These are phyloP conservation scores for Brachionus calyciflorus DNA, from an alignment of 1,140 invertebrate genomes.

Conservation along the genomic window DNA sequence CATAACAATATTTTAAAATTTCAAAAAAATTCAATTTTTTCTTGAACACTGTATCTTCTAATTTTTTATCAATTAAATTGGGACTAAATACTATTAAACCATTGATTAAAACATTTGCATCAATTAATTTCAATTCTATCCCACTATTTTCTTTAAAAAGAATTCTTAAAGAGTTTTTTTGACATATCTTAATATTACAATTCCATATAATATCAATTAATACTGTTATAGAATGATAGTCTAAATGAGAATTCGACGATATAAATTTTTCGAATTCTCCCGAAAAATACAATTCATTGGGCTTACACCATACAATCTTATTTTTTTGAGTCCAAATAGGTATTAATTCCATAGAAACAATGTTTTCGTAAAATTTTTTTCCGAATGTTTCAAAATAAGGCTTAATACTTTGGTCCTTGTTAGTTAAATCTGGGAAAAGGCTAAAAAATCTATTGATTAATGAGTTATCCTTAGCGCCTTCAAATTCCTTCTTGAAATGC, in stretches of 20 bases:
- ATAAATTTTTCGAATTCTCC: neutral
- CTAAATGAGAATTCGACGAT: neutral
- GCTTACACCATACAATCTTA: neutral
- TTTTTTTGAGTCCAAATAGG: constrained; percentile 3
- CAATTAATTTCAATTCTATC: neutral
- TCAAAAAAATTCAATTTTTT: neutral
- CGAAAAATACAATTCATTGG: constrained; percentile 9
- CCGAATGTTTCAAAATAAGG: constrained; percentile 12
- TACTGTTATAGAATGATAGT: neutral
- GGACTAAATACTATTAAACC: neutral
- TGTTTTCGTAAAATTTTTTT: neutral
- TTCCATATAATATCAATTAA: constrained; percentile 1
- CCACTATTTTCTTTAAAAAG: neutral
- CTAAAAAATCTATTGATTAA: neutral
- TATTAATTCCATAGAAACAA: neutral
- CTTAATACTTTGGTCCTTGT: neutral
- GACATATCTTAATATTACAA: constrained; percentile 3
- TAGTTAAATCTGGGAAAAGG: neutral
- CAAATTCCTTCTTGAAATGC: no score
- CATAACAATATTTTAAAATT: neutral
- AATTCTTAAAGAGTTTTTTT: neutral
- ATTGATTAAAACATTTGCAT: neutral
- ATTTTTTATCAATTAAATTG: neutral
- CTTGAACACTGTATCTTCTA: neutral
- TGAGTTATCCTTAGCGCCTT: neutral